Conservation (phyloP, 2,113 vertebrate species). For the Oncorhynchus keta region DNA sequence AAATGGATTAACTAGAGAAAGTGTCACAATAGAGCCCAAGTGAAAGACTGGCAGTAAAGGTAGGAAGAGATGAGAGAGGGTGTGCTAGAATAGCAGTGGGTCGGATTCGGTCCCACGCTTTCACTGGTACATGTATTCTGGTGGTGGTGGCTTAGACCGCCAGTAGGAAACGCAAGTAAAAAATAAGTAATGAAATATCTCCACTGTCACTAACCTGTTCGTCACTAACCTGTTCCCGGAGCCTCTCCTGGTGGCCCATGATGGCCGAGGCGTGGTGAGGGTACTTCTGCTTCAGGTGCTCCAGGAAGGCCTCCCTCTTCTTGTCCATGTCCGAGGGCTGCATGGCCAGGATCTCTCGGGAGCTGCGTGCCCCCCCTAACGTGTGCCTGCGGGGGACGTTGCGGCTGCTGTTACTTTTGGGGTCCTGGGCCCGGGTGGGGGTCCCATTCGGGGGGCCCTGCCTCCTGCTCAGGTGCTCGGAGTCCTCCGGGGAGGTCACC, state of each 20-base stretch:
- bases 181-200: neutral
- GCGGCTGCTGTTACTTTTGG: constrained; percentile 76
- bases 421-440: constrained; percentile 50
- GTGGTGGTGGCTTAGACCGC: no score
- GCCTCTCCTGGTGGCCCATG: constrained; percentile 95
- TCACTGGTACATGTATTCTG: no score
- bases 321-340: constrained; percentile 96
- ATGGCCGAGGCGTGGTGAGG: constrained; percentile 95
- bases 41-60: no score
- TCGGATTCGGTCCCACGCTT: no score
- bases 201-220: constrained; percentile 3
- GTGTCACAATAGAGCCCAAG: no score
- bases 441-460: constrained; percentile 80
- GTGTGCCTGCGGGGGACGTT: constrained; percentile 89
- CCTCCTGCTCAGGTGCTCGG: constrained; percentile 69
- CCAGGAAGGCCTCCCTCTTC: constrained; percentile 96
- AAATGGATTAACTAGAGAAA: no score
- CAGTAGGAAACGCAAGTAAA: neutral
- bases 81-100: no score
- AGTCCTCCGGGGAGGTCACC: constrained; percentile 69
- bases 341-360: constrained; percentile 94
- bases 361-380: constrained; percentile 90
- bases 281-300: constrained; percentile 97
- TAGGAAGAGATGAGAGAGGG: no score
- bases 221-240: constrained; percentile 88